These are phyloP conservation scores for Crotalus horridus DNA, from an alignment of 2,113 vertebrate genomes.

Conservation along the genomic window DNA sequence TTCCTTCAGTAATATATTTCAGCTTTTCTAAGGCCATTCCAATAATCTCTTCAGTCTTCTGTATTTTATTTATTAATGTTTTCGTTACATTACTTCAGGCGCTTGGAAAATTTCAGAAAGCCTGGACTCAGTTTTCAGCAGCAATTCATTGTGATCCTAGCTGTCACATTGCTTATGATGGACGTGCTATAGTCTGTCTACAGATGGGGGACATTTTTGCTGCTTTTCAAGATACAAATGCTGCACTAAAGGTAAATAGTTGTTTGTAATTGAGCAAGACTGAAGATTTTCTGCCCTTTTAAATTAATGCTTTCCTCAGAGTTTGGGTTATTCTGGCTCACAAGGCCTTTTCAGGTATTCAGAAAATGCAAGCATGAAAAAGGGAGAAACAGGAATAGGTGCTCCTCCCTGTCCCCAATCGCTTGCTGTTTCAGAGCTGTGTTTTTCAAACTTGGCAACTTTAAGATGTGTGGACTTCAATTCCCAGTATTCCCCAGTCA, in stretches of 20 bases:
- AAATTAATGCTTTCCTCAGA: neutral
- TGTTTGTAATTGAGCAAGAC: neutral
- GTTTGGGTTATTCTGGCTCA: neutral
- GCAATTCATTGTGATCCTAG: constrained; percentile 64
- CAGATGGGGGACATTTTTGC: constrained; percentile 74
- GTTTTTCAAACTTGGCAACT: neutral
- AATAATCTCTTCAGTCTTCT: neutral
- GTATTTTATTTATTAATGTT: neutral
- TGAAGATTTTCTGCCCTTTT: neutral
- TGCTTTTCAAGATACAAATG: constrained; percentile 77
- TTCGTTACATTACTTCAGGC: constrained; percentile 60
- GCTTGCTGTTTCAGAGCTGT: neutral
- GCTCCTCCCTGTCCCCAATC: neutral
- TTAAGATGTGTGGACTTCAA: neutral
- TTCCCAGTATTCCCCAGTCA: neutral
- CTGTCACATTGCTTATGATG: constrained; percentile 67
- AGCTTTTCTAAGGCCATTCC: neutral
- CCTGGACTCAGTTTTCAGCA: constrained; percentile 77
- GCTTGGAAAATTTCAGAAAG: constrained; percentile 73
- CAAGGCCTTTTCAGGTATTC: neutral
- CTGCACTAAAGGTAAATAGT: constrained; percentile 72
- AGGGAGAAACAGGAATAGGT: neutral
- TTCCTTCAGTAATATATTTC: neutral
- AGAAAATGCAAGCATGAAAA: neutral
- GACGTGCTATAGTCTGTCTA: constrained; percentile 73